phyloP scores from a whole-genome alignment of 2,888 invertebrate genomes.

The Ectobius pallidus region DNA sequence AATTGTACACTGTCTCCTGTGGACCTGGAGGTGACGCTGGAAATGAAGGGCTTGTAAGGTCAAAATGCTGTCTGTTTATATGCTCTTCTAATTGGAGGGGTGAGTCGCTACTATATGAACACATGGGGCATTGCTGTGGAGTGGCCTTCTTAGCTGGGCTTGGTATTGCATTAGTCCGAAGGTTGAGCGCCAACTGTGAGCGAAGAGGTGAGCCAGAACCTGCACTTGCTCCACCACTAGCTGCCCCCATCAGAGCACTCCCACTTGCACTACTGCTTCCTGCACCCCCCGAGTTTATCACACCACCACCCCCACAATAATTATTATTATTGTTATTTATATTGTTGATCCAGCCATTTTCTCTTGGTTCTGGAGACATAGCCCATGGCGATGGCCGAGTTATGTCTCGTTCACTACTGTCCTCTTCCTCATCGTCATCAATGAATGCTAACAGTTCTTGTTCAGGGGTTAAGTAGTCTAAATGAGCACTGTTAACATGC shows the following conservation, averaged over 20 bases:
- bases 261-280: constrained; percentile 46
- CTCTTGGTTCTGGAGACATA: constrained; percentile 31
- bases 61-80: constrained; percentile 82
- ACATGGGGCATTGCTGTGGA: constrained; percentile 72
- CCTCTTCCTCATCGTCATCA: constrained; percentile 67
- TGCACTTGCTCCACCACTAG: constrained; percentile 48
- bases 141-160: constrained; percentile 41
- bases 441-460: constrained; percentile 78
- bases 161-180: constrained; percentile 61
- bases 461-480: constrained; percentile 82
- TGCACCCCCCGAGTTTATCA: constrained; percentile 46
- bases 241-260: constrained; percentile 14
- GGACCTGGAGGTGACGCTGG: constrained; percentile 48
- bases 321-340: constrained; percentile 54
- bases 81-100: constrained; percentile 79
- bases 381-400: constrained; percentile 17
- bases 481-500: constrained; percentile 84
- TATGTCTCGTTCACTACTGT: constrained; percentile 40
- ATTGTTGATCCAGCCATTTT: constrained; percentile 48
- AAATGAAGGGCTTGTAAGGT: constrained; percentile 71
- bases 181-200: constrained; percentile 71
- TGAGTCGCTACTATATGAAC: constrained; percentile 75
- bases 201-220: constrained; percentile 78
- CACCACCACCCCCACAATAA: constrained; percentile 47
- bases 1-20: constrained; percentile 64